phyloP scores from a whole-genome alignment of 2,113 vertebrate genomes.

The Apus apus region DNA sequence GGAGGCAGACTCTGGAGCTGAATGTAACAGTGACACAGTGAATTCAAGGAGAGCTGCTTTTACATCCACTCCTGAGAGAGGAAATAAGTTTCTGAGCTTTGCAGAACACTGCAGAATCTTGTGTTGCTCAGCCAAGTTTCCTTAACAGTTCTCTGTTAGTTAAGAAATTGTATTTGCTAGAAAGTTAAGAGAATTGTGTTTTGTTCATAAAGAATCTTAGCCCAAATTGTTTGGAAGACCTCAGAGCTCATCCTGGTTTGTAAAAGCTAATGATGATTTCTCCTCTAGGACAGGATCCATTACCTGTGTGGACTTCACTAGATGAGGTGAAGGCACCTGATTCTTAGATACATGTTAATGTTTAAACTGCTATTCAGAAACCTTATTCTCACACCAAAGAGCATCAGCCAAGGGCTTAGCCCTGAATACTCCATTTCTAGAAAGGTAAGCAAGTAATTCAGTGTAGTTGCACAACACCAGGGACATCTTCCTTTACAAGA shows the following conservation, averaged over 20 bases:
- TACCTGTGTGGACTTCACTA: not conserved
- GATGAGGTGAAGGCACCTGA: not conserved
- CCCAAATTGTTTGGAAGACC: not conserved
- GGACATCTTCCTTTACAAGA: not conserved
- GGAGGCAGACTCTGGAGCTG: not conserved
- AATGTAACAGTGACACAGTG: not conserved
- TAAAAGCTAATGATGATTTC: not conserved
- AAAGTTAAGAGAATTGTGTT: not conserved
- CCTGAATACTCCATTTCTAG: not conserved
- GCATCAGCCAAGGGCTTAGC: not conserved
- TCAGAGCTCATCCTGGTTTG: not conserved
- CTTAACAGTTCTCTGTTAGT: not conserved
- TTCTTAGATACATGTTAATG: not conserved
- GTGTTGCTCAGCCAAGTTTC: not conserved
- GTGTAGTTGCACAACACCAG: not conserved
- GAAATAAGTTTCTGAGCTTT: not conserved
- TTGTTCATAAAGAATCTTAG: not conserved
- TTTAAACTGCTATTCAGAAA: not conserved
- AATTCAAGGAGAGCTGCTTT: not conserved
- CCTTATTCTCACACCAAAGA: not conserved
- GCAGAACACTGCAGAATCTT: not conserved
- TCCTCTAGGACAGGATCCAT: not conserved
- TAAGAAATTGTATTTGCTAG: not conserved
- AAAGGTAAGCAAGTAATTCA: accelerated
- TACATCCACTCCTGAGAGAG: not conserved